A percentile compares a stretch with the other conserved stretches of the same genome.
These are phyloP conservation scores for Capitulum mitella DNA, from an alignment of 2,888 invertebrate genomes.

Conservation along the genomic window DNA sequence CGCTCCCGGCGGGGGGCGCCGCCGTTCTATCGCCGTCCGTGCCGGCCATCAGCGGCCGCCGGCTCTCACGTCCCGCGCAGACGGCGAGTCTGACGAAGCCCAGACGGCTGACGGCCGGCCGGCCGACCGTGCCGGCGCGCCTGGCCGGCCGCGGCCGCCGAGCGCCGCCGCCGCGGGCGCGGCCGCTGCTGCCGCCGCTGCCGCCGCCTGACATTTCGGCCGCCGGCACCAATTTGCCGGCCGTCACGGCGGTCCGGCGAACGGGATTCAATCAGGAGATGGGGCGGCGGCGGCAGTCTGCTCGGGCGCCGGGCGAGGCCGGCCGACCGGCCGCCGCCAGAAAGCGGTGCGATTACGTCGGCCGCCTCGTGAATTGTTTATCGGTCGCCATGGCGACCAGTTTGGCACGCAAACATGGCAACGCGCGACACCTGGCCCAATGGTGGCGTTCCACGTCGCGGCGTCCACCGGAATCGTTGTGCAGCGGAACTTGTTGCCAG, in stretches of 20 bases:
- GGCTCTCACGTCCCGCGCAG: too few relatives aligned
- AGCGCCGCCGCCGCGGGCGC: not conserved
- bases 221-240: conserved; percentile 4
- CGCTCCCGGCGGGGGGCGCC: too few relatives aligned
- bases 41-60: too few relatives aligned
- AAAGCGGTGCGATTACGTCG: not conserved
- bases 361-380: not conserved
- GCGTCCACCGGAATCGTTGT: not conserved
- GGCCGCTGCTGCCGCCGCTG: not conserved
- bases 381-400: conserved; percentile 6
- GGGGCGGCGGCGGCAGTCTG: not conserved
- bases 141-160: not conserved
- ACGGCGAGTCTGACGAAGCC: not conserved
- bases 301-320: not conserved
- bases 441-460: not conserved
- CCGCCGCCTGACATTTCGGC: not conserved
- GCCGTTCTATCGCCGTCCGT: too few relatives aligned
- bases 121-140: not conserved
- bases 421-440: conserved; percentile 3
- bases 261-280: conserved; percentile 8
- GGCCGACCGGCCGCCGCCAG: not conserved
- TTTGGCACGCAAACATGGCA: not conserved
- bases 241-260: not conserved
- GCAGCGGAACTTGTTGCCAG: not conserved
- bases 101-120: too few relatives aligned